Evolutionary conservation across 2,888 invertebrate genomes (phyloP), one percentile per base, ranked within the genome.

Genomic region (Dryobotodes eremita): DNA sequence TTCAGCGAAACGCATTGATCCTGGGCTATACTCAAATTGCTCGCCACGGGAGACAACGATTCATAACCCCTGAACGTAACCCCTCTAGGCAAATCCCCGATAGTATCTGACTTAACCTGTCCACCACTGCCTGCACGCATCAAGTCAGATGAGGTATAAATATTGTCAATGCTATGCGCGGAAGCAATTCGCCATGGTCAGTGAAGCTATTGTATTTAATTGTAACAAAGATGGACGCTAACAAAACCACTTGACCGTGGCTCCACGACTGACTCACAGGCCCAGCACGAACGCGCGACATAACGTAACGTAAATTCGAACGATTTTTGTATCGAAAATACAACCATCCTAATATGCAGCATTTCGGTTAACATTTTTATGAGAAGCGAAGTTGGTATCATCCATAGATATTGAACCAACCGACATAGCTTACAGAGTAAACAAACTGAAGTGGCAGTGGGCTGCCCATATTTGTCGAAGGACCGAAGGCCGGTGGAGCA

Each of bases 101-200:
- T n/a, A n/a, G n/a, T 3, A 11, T 36, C 69, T 36, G 3, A 53
- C 6, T 20, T 10, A 15, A 10, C 23, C 50, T 11, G 55, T 13
- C 23, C 42, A 59, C n/a, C 20, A 20, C 36, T 17, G 26, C 36
- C 42, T 23, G 42, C 50, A 13, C 20, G 26, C 15, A 23, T 2
- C n/a, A 79, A 69, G 53, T 55, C 53, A 78, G 79, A 62, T 50
- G 80, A 64, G 23, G 26, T 50, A 57, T 53, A 59, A 62, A 68
- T 77, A 77, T 50, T 72, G 75, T 70, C 42, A 61, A 46, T n/a
- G 65, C 42, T 23, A 57, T 50, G 69, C 55, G 46, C 83, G 88
- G 85, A 86, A 88, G 80, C 62, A 53, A 80, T 79, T 71, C 61
- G 76, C 80, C 83, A 88, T 48, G 83, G 88, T 71, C 85, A 81